Base-by-base conservation (phyloP, 2,888 invertebrate genomes). In the Andricus quercusramuli region DNA sequence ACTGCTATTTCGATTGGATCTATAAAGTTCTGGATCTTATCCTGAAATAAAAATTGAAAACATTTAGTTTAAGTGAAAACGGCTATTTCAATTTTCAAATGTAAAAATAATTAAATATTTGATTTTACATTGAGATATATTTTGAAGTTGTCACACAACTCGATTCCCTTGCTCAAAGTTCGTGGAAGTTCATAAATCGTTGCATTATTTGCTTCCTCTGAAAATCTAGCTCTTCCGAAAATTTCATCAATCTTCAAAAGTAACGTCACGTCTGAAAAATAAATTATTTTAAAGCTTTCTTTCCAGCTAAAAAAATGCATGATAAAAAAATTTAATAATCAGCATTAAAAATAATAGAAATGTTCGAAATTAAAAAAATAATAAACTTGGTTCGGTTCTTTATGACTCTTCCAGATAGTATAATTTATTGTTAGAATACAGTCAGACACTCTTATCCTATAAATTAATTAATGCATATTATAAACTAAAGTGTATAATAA, bases 241-340 rank as follows among this genome's bases (percentile, higher is more conserved):
- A 78, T 59, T 32, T 82, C 77, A 68, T 90, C 90, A 25, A 90
- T 65, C 78, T 84, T 85, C 17, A 91, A 25, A 41, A 76, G 78
- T 64, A 70, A 82, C 5, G 79, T 80, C 5, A 87, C 80, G 44
- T 47, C 91, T 90, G 65, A 37, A 85, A 81, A 29, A 17, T 64
- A 47, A 22, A 70, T 47, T 29, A 25, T 25, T 20, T 47, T 22
- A 29, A 64, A 17, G 15, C 11, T 66, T 47, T 65, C n/a, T 25
- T 47, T 17, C 17, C 17, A 5, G 17, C 4, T 44, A 6, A 17
- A 17, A 17, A 47, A 47, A 47, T 47, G 1, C 47, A 8, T 15
- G 17, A 17, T 47, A 8, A 17, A 47, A 3, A 47, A 47, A 17
- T 47, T 3, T 47, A 47, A 47, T 47, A 5, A 37, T 20, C 59